Evolutionary conservation across 2,797 vertebrate genomes (phyloP).

Genomic region (Microcaecilia unicolor): DNA sequence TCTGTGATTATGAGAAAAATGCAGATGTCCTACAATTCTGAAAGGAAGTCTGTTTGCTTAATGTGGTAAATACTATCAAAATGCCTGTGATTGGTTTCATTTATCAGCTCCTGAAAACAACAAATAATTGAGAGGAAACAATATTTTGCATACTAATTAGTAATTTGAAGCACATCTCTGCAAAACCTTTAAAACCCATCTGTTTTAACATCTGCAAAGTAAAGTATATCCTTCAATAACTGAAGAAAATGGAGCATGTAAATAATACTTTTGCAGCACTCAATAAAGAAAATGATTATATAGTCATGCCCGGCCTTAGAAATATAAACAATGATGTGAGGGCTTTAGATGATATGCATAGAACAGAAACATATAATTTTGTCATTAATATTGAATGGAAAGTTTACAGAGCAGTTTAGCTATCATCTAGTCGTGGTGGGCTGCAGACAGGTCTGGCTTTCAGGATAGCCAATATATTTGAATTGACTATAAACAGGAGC

Average conservation of each 20-base stretch:
- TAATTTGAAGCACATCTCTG: slow-evolving; percentile 7
- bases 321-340: no score
- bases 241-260: slow-evolving; percentile 13
- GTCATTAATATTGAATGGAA: no score
- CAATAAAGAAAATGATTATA: no score
- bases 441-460: no score
- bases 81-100: slow-evolving; percentile 16
- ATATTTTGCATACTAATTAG: slow-evolving; percentile 26
- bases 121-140: slow-evolving; percentile 13
- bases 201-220: slow-evolving; percentile 18
- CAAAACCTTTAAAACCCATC: slow-evolving; percentile 17
- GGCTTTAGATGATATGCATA: no score
- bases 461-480: no score
- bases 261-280: no score
- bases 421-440: no score
- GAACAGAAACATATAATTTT: no score
- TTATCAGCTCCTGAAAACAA: slow-evolving; percentile 14
- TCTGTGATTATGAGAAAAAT: slow-evolving; percentile 6
- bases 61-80: slow-evolving; percentile 8
- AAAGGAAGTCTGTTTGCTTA: slow-evolving; percentile 11
- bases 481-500: no score
- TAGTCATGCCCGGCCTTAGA: no score
- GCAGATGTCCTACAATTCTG: slow-evolving; percentile 15
- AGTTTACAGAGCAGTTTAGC: no score
- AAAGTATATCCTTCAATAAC: background rate